Base-by-base conservation (phyloP, 2,888 invertebrate species). In the Selenia dentaria region DNA sequence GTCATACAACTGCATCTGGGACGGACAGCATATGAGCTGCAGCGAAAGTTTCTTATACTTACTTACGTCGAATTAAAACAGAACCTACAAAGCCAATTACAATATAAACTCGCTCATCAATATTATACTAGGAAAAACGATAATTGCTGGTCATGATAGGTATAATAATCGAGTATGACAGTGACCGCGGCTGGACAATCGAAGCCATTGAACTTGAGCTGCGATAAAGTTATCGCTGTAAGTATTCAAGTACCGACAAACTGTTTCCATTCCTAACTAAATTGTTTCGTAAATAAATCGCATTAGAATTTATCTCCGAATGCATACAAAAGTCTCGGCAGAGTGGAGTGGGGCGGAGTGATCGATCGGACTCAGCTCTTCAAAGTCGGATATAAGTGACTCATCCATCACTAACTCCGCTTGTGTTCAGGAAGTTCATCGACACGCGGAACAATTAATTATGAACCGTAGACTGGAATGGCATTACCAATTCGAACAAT, bases 361-460 rank as follows among this genome's bases (percentile, higher is more conserved):
- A 54, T 44, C 41, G 35, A 49, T 47, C n/a, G 35, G 11, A 32
- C 25, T 36, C n/a, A n/a, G n/a, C n/a, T n/a, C 37, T 45, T 40
- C 29, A 35, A 33, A 26, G 20, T 40, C 48, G 42, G 31, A 36
- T 31, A 22, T 31, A 37, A 35, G 32, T 46, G 48, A 45, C 37
- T 47, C 53, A 43, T 32, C 28, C 25, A 5, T 14, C 35, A 25
- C 45, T 29, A 18, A 31, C 35, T 31, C 6, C 22, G 47, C 22
- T 47, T 24, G 31, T 37, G 10, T 11, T 26, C 41, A 24, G 37
- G 37, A 40, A 48, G 47, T 47, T 47, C 47, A 41, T 32, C 33
- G 47, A 47, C 47, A 37, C 37, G 10, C n/a, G 20, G 3, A 18
- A 29, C 13, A 5, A 16, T 44, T 13, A 12, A 18, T 31, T 43